A percentile compares a stretch with the other conserved stretches of the same genome.
These are phyloP conservation scores for Epirrhoe alternata DNA, from an alignment of 2,888 invertebrate genomes.

Conservation along the genomic window DNA sequence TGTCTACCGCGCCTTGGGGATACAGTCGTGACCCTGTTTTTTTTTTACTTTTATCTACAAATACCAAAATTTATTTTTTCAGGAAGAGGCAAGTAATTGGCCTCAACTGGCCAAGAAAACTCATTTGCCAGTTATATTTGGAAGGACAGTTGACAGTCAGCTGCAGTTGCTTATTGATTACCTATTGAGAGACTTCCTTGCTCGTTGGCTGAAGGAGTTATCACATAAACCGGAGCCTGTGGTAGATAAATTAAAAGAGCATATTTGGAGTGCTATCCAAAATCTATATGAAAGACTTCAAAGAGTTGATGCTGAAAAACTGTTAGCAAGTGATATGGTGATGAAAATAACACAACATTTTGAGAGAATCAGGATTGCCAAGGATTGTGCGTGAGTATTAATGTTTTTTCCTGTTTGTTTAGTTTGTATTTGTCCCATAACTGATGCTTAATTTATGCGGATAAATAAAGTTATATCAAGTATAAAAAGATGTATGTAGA, in stretches of 20 bases:
- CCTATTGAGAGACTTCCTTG: slow-evolving; percentile 91
- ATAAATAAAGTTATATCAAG: no score
- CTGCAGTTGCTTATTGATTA: slow-evolving; percentile 93
- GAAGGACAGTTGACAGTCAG: slow-evolving; percentile 93
- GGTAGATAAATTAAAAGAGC: slow-evolving; percentile 89
- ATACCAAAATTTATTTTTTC: slow-evolving; percentile 12
- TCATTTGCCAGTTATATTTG: slow-evolving; percentile 91
- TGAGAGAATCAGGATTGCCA: slow-evolving; percentile 92
- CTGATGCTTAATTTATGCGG: neutral
- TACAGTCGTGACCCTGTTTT: no score
- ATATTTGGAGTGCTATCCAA: slow-evolving; percentile 92
- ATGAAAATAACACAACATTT: slow-evolving; percentile 93
- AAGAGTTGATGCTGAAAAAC: slow-evolving; percentile 91
- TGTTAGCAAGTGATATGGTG: slow-evolving; percentile 93
- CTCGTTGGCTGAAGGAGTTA: slow-evolving; percentile 90
- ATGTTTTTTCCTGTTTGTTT: neutral
- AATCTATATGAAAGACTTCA: slow-evolving; percentile 89
- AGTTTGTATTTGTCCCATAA: neutral
- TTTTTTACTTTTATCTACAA: neutral
- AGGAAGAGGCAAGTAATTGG: slow-evolving; percentile 78
- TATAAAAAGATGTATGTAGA: no score
- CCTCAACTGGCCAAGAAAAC: slow-evolving; percentile 70
- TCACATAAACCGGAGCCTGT: slow-evolving; percentile 88
- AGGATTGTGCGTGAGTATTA: slow-evolving; percentile 88
- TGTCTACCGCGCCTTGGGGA: no score